phyloP scores from a whole-genome alignment of 2,888 invertebrate genomes.

The Ormyrus thymus region DNA sequence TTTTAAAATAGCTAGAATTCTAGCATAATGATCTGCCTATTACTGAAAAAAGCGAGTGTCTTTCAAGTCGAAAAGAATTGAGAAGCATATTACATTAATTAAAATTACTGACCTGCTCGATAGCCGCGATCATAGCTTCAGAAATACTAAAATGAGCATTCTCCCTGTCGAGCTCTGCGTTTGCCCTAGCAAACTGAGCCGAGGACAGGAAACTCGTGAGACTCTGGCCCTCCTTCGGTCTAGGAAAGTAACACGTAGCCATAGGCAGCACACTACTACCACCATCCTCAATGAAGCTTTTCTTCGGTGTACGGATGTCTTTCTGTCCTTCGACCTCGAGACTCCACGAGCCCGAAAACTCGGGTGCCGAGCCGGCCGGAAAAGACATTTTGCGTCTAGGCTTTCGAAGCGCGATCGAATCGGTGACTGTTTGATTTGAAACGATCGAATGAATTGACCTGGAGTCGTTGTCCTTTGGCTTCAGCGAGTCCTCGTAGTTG shows the following conservation, averaged over 20 bases:
- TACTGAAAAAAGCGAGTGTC: no score
- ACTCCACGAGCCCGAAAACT: conserved; percentile 66
- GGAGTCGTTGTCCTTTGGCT: not conserved
- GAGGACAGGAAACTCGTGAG: conserved; percentile 84
- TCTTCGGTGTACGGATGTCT: conserved; percentile 76
- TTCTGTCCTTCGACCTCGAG: conserved; percentile 74
- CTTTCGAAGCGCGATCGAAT: conserved; percentile 55
- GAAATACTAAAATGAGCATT: conserved; percentile 91
- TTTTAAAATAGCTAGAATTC: not conserved
- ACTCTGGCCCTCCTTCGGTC: conserved; percentile 82
- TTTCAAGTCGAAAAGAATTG: no score
- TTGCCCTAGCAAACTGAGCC: conserved; percentile 82
- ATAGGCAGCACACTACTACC: conserved; percentile 79
- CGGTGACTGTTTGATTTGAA: conserved; percentile 44
- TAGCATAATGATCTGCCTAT: not conserved
- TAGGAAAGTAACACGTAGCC: conserved; percentile 80
- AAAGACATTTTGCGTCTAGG: conserved; percentile 61
- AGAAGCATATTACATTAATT: no score
- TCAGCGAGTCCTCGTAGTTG: conserved; percentile 61
- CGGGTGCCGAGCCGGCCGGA: conserved; percentile 66
- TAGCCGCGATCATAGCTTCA: conserved; percentile 88
- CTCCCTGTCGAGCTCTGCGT: conserved; percentile 88
- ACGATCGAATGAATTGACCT: not conserved
- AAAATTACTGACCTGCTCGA: conserved; percentile 78
- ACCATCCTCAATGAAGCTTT: conserved; percentile 79